Base-by-base conservation (phyloP, 2,888 invertebrate genomes). In the Sepioteuthis lessoniana region DNA sequence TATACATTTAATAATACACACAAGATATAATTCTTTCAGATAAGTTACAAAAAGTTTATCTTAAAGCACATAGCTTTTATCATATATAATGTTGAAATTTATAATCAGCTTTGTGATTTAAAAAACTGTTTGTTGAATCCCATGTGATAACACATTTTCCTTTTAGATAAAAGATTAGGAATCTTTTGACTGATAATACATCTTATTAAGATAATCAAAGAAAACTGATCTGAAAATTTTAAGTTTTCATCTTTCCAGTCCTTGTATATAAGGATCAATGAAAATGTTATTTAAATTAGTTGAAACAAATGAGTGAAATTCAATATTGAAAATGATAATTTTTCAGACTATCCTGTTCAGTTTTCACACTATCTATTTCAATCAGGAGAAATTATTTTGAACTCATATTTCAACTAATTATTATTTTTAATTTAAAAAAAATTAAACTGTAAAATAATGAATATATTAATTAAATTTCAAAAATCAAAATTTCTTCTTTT, bases 291-390 rank as follows among this genome's bases (percentile, higher is more conserved):
- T 76, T 76, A 76, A n/a, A n/a, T 76, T 76, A 19, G n/a, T 76
- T 76, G 76, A 76, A n/a, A 35, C 76, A 76, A 76, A 76, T 35
- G 76, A 76, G 13, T 16, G 76, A 76, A 76, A 76, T 76, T 76
- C n/a, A 8, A 76, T 76, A 76, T 76, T 19, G 76, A 76, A 76
- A 76, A 76, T 76, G n/a, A 76, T 76, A 76, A 76, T 76, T 76
- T 55, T 76, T 76, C 76, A 76, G n/a, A n/a, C 76, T 76, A 76
- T 76, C 76, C 76, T 76, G n/a, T 76, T 76, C 76, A 76, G 76
- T n/a, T 76, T 76, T n/a, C n/a, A 76, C 76, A 76, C 76, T 76
- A 76, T 76, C 76, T 76, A 76, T 76, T 76, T 76, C 76, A 76
- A 76, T 76, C 76, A 76, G n/a, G 19, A 76, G 76, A 76, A 76